These are phyloP conservation scores for Chalcosyrphus nemorum DNA, from an alignment of 2,888 invertebrate genomes.

Conservation along the genomic window DNA sequence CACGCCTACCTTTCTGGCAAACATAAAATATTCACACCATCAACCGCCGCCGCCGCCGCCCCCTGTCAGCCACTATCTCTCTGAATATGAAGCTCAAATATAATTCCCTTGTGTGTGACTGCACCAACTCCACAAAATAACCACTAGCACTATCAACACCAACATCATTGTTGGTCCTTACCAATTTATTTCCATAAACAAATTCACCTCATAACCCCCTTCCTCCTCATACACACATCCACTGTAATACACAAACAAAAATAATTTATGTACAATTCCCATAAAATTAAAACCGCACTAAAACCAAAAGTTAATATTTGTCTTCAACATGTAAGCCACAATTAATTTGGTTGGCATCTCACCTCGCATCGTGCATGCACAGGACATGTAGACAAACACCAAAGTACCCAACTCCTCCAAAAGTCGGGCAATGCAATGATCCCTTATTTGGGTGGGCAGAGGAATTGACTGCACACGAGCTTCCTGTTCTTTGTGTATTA, in stretches of 20 bases:
- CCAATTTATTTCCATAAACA: conserved; percentile 71
- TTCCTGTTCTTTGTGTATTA: conserved; percentile 62
- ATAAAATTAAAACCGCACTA: conserved; percentile 78
- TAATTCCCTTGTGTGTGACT: conserved; percentile 57
- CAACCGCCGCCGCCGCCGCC: not conserved
- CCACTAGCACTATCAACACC: conserved; percentile 61
- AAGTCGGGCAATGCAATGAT: not conserved
- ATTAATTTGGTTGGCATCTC: conserved; percentile 77
- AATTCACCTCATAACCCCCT: conserved; percentile 19
- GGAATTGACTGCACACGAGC: conserved; percentile 24
- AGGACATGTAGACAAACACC: conserved; percentile 62
- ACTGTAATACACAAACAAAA: conserved; percentile 55
- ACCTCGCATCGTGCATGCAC: conserved; percentile 62
- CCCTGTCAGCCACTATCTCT: not conserved
- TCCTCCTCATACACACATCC: not conserved
- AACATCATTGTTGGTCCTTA: conserved; percentile 34
- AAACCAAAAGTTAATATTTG: conserved; percentile 79
- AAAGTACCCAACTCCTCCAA: not conserved
- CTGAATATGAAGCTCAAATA: conserved; percentile 58
- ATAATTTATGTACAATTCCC: conserved; percentile 77
- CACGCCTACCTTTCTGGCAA: conserved; percentile 33
- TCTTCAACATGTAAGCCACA: conserved; percentile 79
- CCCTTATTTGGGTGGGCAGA: not conserved
- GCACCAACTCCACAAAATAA: conserved; percentile 51
- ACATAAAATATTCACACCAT: conserved; percentile 20